A percentile compares a stretch with the other conserved stretches of the same genome.
Conservation (phyloP, 2,797 vertebrate species). For the Thunnus albacares region DNA sequence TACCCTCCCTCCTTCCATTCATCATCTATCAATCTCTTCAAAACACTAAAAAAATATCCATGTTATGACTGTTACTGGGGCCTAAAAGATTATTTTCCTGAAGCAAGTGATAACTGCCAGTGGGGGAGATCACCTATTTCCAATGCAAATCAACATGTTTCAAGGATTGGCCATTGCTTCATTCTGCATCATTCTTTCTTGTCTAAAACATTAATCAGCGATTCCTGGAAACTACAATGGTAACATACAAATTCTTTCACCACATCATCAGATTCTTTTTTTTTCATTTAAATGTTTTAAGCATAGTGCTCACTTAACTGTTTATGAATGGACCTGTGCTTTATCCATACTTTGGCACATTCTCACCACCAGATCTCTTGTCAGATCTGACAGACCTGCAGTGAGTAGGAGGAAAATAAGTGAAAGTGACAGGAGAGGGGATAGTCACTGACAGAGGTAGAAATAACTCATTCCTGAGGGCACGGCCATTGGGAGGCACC, state of each 20-base stretch:
- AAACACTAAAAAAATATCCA: too few relatives aligned
- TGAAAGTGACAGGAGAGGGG: conserved; percentile 16
- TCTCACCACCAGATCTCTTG: conserved; percentile 1
- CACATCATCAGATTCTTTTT: background rate
- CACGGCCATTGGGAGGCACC: background rate
- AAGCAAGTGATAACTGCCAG: background rate
- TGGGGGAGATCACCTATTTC: background rate
- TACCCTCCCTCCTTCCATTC: background rate
- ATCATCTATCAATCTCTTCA: too few relatives aligned
- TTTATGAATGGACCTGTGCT: background rate
- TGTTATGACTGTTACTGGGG: background rate
- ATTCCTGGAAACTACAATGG: background rate
- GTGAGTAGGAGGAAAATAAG: conserved; percentile 24
- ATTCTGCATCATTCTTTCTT: background rate
- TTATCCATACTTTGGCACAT: conserved; percentile 10
- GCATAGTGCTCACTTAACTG: background rate
- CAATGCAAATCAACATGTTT: conserved; percentile 11
- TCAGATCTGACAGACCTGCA: conserved; percentile 27
- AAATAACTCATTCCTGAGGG: conserved; percentile 19
- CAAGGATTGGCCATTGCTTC: background rate
- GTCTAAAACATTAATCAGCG: background rate
- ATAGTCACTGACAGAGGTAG: background rate
- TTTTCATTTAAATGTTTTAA: background rate
- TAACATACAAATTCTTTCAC: background rate
- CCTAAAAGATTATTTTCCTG: conserved; percentile 3